phyloP scores from a whole-genome alignment of 2,888 invertebrate genomes.

The Anthophora plumipes region DNA sequence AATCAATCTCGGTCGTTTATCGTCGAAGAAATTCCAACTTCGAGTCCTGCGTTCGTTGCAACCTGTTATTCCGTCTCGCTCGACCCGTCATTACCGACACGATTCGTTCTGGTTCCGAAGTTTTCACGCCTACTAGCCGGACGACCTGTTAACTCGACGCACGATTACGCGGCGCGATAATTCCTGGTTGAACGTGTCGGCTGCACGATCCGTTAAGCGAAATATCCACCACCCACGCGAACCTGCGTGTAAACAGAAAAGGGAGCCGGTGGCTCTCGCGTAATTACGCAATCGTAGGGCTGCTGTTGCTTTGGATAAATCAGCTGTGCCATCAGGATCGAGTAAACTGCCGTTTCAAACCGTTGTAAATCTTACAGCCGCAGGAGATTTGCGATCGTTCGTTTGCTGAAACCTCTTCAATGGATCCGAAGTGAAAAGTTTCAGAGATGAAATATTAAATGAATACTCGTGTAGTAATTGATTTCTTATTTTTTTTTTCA shows the following conservation, averaged over 20 bases:
- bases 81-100: slow-evolving; percentile 38
- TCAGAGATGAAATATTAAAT: not conserved
- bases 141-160: slow-evolving; percentile 42
- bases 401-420: slow-evolving; percentile 7
- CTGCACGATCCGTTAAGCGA: slow-evolving; percentile 14
- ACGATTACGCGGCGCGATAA: slow-evolving; percentile 45
- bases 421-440: slow-evolving; percentile 27
- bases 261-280: not conserved
- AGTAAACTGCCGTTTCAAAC: slow-evolving; percentile 4
- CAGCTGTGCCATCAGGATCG: not conserved
- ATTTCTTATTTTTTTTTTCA: not conserved
- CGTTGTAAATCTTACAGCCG: slow-evolving; percentile 24
- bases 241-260: not conserved
- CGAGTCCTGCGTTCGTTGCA: not conserved
- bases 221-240: slow-evolving; percentile 27
- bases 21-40: not conserved
- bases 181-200: slow-evolving; percentile 19
- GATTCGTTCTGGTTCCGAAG: slow-evolving; percentile 44
- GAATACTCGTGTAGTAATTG: not conserved
- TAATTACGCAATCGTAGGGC: slow-evolving; percentile 18
- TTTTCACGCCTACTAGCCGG: slow-evolving; percentile 47
- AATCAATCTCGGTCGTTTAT: not conserved
- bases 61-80: slow-evolving; percentile 29
- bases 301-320: slow-evolving; percentile 27
- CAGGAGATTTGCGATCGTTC: slow-evolving; percentile 31